Conservation (phyloP, 2,113 vertebrate species). For the Brevimyrus niger region DNA sequence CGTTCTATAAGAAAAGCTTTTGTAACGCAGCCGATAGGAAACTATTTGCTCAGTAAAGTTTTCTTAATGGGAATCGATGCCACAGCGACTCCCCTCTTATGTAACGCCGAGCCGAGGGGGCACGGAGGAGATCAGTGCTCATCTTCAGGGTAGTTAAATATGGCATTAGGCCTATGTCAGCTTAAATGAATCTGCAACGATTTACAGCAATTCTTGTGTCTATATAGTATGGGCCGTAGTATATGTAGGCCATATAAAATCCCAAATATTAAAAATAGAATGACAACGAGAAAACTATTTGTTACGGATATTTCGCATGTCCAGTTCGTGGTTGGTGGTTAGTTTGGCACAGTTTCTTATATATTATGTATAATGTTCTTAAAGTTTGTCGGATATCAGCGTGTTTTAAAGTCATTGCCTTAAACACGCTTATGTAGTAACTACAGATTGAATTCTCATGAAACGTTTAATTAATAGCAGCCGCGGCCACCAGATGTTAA, state of each 20-base stretch:
- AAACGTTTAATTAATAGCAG: neutral
- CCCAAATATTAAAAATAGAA: neutral
- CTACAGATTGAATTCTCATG: neutral
- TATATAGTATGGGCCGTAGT: neutral
- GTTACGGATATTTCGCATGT: neutral
- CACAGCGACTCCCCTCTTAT: neutral
- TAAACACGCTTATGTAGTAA: neutral
- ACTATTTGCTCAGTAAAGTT: neutral
- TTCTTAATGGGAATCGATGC: neutral
- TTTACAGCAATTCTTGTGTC: neutral
- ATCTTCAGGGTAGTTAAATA: neutral
- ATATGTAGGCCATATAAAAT: neutral
- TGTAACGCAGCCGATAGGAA: neutral
- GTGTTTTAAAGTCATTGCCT: neutral
- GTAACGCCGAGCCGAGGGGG: neutral
- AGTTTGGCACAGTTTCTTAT: neutral
- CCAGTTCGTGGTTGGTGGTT: neutral
- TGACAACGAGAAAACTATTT: neutral
- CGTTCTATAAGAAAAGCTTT: neutral
- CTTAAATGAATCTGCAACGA: neutral
- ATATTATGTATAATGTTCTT: neutral
- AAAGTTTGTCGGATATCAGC: neutral
- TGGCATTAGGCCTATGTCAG: neutral
- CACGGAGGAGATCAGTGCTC: neutral
- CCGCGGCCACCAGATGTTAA: no score